These are phyloP conservation scores for Trichogramma dendrolimi DNA, from an alignment of 2,888 invertebrate genomes.

Conservation along the genomic window DNA sequence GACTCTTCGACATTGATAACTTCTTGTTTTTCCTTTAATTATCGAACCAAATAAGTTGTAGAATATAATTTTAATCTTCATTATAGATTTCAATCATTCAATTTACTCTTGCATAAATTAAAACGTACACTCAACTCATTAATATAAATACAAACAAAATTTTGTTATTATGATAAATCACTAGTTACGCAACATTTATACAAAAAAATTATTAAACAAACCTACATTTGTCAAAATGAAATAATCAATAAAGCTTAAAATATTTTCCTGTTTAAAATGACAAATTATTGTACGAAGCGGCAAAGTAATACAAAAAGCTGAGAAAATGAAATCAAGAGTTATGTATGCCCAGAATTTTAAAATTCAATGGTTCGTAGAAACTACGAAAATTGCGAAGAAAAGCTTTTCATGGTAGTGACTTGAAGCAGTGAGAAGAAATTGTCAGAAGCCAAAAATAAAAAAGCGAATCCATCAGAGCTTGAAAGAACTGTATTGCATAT, in stretches of 20 bases:
- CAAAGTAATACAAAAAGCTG: neutral
- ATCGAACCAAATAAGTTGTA: too few species aligned
- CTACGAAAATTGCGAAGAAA: slow-evolving; percentile 15
- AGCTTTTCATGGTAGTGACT: neutral
- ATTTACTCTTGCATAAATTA: too few species aligned
- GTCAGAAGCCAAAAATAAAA: neutral
- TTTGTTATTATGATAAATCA: too few species aligned
- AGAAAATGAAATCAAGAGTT: neutral
- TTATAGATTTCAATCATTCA: too few species aligned
- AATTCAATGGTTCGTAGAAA: slow-evolving; percentile 6
- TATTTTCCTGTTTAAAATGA: neutral
- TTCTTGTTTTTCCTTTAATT: slow-evolving; percentile 42
- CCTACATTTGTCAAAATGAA: slow-evolving; percentile 17
- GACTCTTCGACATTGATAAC: slow-evolving; percentile 43
- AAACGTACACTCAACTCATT: too few species aligned
- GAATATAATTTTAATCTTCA: too few species aligned
- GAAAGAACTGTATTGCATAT: slow-evolving; percentile 19
- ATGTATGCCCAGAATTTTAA: neutral
- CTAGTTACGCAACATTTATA: slow-evolving; percentile 11
- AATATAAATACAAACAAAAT: too few species aligned
- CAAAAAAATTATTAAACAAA: neutral
- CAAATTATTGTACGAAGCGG: neutral
- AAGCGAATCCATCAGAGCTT: slow-evolving; percentile 13
- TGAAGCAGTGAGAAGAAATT: slow-evolving; percentile 9
- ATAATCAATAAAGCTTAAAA: neutral